Conservation (phyloP, 2,888 invertebrate species). For the Ophraella communa region DNA sequence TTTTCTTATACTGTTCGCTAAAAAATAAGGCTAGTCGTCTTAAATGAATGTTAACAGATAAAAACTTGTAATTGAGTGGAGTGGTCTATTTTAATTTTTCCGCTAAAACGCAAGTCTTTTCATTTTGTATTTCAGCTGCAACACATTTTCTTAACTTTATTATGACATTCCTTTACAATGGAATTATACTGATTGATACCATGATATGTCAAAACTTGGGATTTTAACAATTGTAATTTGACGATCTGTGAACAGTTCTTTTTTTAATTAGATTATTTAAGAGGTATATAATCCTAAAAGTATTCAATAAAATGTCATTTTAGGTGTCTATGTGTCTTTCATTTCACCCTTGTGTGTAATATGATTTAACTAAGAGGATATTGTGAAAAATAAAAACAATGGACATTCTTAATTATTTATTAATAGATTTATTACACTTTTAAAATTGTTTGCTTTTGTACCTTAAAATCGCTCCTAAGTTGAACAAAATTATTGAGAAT, state of each 20-base stretch:
- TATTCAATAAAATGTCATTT: conserved; percentile 39
- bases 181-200: conserved; percentile 1
- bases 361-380: no score
- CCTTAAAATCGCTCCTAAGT: conserved; percentile 91
- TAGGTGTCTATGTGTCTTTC: background rate
- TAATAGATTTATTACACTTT: conserved; percentile 37
- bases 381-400: background rate
- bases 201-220: background rate
- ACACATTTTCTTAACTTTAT: background rate
- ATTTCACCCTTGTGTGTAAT: background rate
- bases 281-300: conserved; percentile 32
- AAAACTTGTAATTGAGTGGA: conserved; percentile 3
- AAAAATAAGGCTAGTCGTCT: background rate
- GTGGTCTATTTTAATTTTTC: conserved; percentile 7
- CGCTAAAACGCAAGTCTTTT: conserved; percentile 8
- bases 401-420: background rate
- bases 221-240: conserved; percentile 23
- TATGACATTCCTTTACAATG: background rate
- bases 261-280: conserved; percentile 33
- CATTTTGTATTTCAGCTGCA: conserved; percentile 4
- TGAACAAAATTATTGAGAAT: conserved; percentile 93
- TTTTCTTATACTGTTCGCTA: background rate
- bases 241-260: conserved; percentile 35
- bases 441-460: conserved; percentile 68
- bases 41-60: background rate